Evolutionary conservation across 2,797 vertebrate genomes (phyloP).

Genomic region (Rhynchotus rufescens): DNA sequence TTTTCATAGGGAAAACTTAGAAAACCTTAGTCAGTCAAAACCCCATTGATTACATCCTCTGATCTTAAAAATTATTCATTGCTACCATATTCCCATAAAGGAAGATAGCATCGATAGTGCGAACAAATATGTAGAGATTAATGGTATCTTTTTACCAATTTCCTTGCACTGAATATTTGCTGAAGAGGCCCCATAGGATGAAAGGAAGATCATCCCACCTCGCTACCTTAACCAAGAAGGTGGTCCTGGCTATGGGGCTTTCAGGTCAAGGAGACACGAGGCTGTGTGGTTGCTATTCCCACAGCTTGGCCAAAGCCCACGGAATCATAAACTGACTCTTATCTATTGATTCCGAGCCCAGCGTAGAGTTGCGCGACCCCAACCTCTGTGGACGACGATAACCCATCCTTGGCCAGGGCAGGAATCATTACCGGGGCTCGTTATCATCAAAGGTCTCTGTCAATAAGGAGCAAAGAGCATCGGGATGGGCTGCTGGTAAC

Average conservation of each 20-base stretch:
- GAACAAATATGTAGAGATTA: conserved; percentile 23
- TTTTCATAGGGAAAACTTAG: conserved; percentile 46
- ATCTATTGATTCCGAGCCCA: conserved; percentile 20
- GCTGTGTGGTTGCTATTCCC: conserved; percentile 16
- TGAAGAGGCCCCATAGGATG: background rate
- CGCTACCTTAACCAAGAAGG: background rate
- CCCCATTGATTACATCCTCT: conserved; percentile 42
- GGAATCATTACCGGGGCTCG: background rate
- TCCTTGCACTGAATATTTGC: background rate
- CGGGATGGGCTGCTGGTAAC: rapidly evolving
- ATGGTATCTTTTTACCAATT: background rate
- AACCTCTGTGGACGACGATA: background rate
- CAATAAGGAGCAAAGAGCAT: background rate
- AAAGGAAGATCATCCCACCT: background rate
- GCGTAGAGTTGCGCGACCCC: background rate
- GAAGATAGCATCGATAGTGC: background rate
- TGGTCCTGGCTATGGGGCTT: background rate
- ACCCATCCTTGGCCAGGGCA: background rate
- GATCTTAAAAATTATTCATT: conserved; percentile 54
- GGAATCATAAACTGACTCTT: conserved; percentile 30
- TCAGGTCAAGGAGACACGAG: conserved; percentile 39
- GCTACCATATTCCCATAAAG: conserved; percentile 22
- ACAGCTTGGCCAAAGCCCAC: conserved; percentile 30
- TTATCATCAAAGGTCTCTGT: background rate
- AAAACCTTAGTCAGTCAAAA: conserved; percentile 66